These are phyloP conservation scores for Sardina pilchardus DNA, from an alignment of 2,113 vertebrate species.

Conservation along the genomic window DNA sequence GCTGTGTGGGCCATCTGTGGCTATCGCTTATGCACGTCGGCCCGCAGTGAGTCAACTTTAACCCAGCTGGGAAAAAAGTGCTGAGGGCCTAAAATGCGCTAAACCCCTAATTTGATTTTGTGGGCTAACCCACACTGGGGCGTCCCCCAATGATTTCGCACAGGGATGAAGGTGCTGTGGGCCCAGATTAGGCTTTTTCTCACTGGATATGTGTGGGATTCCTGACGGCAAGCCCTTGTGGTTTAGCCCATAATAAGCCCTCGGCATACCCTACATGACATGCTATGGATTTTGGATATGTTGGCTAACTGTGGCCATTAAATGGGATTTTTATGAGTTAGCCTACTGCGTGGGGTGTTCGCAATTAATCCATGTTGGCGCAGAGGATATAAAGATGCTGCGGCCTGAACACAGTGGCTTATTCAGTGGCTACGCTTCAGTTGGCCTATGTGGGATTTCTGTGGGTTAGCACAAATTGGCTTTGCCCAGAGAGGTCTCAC, in stretches of 20 bases:
- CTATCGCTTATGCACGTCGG: not conserved
- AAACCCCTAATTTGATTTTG: not conserved
- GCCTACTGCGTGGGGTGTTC: not conserved
- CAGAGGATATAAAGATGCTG: not conserved
- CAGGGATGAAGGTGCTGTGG: not conserved
- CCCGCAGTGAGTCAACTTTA: not conserved
- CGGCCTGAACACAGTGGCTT: not conserved
- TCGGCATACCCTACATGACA: not conserved
- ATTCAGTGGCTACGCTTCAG: not conserved
- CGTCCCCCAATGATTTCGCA: not conserved
- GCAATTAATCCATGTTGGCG: not conserved
- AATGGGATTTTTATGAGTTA: not conserved
- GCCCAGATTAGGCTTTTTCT: not conserved
- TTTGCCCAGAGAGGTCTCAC: not conserved
- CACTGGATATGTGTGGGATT: constrained; percentile 9
- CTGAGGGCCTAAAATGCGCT: not conserved
- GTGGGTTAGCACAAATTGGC: not conserved
- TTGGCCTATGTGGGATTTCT: not conserved
- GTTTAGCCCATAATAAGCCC: constrained; percentile 1
- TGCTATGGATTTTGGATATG: not conserved
- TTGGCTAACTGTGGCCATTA: not conserved
- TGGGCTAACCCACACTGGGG: not conserved
- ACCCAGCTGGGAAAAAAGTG: not conserved
- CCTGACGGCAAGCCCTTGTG: not conserved
- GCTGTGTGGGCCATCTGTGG: not conserved